Conservation (phyloP, 2,113 vertebrate genomes). For the Podarcis raffonei region DNA sequence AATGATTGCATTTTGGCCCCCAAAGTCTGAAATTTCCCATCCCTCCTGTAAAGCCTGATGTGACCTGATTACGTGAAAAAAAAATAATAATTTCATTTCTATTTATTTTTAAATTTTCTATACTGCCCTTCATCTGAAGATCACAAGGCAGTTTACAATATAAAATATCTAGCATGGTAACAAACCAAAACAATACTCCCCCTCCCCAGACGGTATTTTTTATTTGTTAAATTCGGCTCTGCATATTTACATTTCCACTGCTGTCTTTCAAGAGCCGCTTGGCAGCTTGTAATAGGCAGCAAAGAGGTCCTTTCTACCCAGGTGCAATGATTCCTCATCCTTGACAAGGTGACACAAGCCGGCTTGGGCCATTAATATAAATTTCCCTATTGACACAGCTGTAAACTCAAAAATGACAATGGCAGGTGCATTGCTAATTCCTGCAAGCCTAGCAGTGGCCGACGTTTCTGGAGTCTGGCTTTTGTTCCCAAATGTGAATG, state of each 20-base stretch:
- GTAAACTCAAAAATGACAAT: conserved; percentile 49
- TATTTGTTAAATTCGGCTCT: neutral
- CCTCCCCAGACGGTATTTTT: no score
- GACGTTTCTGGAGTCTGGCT: conserved; percentile 64
- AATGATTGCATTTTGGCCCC: no score
- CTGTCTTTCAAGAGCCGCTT: neutral
- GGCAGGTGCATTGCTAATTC: conserved; percentile 56
- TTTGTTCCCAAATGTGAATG: conserved; percentile 70
- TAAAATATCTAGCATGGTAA: no score
- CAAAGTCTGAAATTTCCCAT: no score
- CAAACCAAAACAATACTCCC: no score
- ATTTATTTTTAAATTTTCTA: no score
- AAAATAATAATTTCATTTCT: no score
- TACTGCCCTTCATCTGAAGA: no score
- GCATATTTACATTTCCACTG: neutral
- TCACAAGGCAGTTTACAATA: no score
- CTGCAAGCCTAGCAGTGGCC: conserved; percentile 58
- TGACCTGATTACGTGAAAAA: no score
- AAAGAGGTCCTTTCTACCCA: neutral
- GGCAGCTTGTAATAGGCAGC: no score
- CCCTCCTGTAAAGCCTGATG: no score
- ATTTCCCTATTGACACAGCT: conserved; percentile 10
- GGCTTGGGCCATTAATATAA: conserved; percentile 35
- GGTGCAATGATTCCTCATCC: neutral
- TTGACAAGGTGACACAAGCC: neutral